phyloP scores from a whole-genome alignment of 1,140 invertebrate genomes.

The Paraescarpia echinospica region DNA sequence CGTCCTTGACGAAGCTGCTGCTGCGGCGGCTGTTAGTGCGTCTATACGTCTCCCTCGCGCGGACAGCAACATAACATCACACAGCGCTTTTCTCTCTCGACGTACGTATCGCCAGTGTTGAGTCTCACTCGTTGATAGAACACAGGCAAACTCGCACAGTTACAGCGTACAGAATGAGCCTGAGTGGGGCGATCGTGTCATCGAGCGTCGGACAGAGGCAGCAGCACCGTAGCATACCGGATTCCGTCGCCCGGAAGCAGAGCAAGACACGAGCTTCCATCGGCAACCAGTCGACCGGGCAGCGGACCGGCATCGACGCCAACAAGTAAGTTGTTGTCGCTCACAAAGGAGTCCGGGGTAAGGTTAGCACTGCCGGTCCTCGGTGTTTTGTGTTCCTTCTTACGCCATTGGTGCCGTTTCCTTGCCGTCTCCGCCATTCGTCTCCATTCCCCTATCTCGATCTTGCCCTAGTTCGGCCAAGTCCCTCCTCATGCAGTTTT shows the following conservation, averaged over 20 bases:
- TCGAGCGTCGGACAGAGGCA: not conserved
- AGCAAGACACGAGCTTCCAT: not conserved
- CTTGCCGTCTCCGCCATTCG: too few species aligned
- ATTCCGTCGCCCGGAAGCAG: not conserved
- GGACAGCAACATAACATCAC: not conserved
- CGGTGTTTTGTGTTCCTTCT: too few species aligned
- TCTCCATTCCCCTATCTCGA: too few species aligned
- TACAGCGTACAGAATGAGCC: not conserved
- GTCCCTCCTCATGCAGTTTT: too few species aligned
- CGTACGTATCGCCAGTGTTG: not conserved
- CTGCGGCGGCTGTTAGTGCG: too few species aligned
- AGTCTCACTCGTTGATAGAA: not conserved
- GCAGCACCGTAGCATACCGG: not conserved
- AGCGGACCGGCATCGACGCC: not conserved
- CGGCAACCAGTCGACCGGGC: not conserved
- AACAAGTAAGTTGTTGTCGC: not conserved
- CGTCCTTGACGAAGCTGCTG: not conserved
- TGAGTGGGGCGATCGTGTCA: not conserved
- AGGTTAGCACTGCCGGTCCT: too few species aligned
- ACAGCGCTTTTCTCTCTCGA: not conserved
- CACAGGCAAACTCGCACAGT: not conserved
- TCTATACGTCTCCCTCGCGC: not conserved
- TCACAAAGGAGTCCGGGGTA: too few species aligned
- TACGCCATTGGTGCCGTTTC: too few species aligned
- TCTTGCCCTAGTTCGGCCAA: too few species aligned